These are phyloP conservation scores for Acanthococcus lagerstroemiae DNA, from an alignment of 2,888 invertebrate genomes.

Conservation along the genomic window DNA sequence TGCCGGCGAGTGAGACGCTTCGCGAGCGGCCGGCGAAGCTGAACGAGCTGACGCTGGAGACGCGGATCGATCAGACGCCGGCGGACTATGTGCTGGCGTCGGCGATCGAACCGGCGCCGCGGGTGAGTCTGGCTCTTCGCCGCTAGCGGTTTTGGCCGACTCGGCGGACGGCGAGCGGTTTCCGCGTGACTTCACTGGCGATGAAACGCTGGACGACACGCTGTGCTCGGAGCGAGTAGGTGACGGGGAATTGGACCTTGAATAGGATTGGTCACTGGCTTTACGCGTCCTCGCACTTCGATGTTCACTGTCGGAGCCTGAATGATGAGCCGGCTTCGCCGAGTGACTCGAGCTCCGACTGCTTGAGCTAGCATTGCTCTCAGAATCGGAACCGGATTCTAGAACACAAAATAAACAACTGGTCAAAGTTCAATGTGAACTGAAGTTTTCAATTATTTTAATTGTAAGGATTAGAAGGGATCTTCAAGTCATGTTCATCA, in stretches of 20 bases:
- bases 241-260: not conserved
- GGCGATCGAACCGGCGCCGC: not conserved
- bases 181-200: not conserved
- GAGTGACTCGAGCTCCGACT: constrained; percentile 14
- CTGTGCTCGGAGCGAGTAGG: not conserved
- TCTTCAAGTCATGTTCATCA: too few species aligned
- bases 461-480: too few species aligned
- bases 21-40: not conserved
- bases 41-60: not conserved
- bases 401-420: too few species aligned
- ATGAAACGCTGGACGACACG: not conserved
- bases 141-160: not conserved
- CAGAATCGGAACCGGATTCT: constrained; percentile 27
- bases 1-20: not conserved
- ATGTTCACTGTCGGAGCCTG: too few species aligned
- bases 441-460: too few species aligned
- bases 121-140: not conserved
- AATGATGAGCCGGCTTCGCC: not conserved
- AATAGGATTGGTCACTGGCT: not conserved
- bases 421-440: too few species aligned
- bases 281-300: not conserved
- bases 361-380: constrained; percentile 24
- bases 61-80: not conserved
- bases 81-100: not conserved
- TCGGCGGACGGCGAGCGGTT: not conserved